phyloP scores from a whole-genome alignment of 1,140 invertebrate genomes.

The Scaptomyza pallida region DNA sequence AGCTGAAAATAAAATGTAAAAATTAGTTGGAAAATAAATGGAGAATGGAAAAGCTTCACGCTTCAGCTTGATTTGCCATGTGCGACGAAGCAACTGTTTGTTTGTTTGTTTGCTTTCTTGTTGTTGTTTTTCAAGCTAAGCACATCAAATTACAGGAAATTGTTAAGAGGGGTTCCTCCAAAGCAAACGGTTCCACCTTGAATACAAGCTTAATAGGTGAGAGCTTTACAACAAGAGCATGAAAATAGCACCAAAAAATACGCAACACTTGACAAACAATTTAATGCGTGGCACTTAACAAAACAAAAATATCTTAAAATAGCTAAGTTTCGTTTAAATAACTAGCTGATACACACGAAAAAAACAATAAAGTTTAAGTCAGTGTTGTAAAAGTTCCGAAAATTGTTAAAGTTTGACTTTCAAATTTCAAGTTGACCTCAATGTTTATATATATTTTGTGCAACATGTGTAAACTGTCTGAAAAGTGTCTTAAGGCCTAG shows the following conservation, averaged over 20 bases:
- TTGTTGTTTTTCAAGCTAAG: slow-evolving; percentile 1
- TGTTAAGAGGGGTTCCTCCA: slow-evolving; percentile 52
- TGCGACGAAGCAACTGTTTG: slow-evolving; percentile 36
- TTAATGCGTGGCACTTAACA: slow-evolving; percentile 59
- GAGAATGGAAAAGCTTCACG: slow-evolving; percentile 16
- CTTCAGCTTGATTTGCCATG: slow-evolving; percentile 46
- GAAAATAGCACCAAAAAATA: slow-evolving; percentile 30
- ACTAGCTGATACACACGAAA: too few relatives aligned
- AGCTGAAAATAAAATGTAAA: slow-evolving; percentile 8
- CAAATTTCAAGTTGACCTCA: not conserved
- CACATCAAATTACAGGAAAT: slow-evolving; percentile 73
- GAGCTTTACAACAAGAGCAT: slow-evolving; percentile 9
- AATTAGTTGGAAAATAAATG: slow-evolving; percentile 6
- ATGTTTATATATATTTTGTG: not conserved
- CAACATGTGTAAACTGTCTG: slow-evolving; percentile 12
- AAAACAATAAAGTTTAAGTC: too few relatives aligned
- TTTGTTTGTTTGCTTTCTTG: too few relatives aligned
- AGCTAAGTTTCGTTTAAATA: too few relatives aligned
- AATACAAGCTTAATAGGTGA: slow-evolving; percentile 57
- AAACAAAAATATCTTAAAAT: too few relatives aligned
- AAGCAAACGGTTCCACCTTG: slow-evolving; percentile 71
- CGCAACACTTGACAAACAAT: slow-evolving; percentile 60
- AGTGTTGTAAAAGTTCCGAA: too few relatives aligned
- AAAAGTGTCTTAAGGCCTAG: slow-evolving; percentile 13
- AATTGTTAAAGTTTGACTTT: not conserved